These are phyloP conservation scores for Prosapia bicincta DNA, from an alignment of 2,888 invertebrate species.

Conservation along the genomic window DNA sequence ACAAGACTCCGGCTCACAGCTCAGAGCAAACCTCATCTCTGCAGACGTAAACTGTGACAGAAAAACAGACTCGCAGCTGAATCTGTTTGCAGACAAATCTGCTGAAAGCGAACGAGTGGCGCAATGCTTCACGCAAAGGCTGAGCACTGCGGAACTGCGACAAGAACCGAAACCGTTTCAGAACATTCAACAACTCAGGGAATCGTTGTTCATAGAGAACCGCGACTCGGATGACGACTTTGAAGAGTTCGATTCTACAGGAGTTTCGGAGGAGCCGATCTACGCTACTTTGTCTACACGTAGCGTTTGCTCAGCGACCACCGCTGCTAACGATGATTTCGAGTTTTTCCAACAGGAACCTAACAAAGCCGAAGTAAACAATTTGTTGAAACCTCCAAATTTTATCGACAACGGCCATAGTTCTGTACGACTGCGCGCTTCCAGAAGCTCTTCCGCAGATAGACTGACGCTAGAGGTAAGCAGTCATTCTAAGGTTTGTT, in stretches of 20 bases:
- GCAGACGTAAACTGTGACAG: conserved; percentile 27
- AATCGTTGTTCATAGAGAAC: conserved; percentile 31
- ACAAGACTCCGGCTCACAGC: conserved; percentile 13
- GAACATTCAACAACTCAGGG: conserved; percentile 33
- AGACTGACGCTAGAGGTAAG: conserved; percentile 21
- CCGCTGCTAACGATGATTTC: conserved; percentile 61
- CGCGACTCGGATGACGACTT: conserved; percentile 28
- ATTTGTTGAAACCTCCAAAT: background rate
- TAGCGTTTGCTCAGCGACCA: conserved; percentile 57
- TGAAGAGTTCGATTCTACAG: conserved; percentile 41
- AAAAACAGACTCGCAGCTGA: conserved; percentile 16
- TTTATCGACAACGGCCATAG: background rate
- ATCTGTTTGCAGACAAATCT: conserved; percentile 17
- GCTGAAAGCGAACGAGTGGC: conserved; percentile 14
- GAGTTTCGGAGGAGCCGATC: conserved; percentile 46
- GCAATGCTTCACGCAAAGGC: conserved; percentile 25
- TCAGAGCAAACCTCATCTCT: conserved; percentile 23
- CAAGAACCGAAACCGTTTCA: conserved; percentile 22
- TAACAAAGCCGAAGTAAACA: background rate
- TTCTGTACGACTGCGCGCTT: conserved; percentile 4
- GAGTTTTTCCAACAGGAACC: conserved; percentile 49
- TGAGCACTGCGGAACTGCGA: conserved; percentile 24
- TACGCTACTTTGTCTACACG: conserved; percentile 46
- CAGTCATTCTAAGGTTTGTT: no score
- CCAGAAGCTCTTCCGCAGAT: conserved; percentile 26